Evolutionary conservation across 2,888 invertebrate genomes (phyloP), one percentile per base, ranked within the genome.

Genomic region (Lasioglossum pauxillum): DNA sequence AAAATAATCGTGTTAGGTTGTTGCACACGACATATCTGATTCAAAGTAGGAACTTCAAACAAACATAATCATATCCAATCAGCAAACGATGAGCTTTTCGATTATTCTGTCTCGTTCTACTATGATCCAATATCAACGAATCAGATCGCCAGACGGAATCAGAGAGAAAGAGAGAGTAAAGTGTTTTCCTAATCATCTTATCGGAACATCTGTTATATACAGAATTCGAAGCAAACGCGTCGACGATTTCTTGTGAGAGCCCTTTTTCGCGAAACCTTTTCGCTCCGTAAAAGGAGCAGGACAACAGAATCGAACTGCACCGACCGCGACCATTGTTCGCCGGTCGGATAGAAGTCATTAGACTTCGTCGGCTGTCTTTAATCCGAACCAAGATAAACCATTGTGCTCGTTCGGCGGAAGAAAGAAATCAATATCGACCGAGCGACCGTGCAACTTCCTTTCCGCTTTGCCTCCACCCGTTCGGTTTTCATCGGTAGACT

Each of bases 401-500:
- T 83, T 78, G 72, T 46, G 35, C 35, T 23, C 8, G 78, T 69
- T 77, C 35, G 41, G 73, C 69, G 69, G 75, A 75, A 76, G 75
- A 75, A 76, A 86, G 83, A 84, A 89, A 86, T 90, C 89, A 75
- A 90, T 89, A 90, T 85, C 82, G 72, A 49, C 53, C 71, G 67
- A 31, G 82, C 71, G 73, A 81, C 74, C 76, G 78, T 67, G 82
- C 74, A 73, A 83, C 83, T 84, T 86, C 86, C 80, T 86, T 78
- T 80, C 67, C 75, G 79, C 72, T 76, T 74, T 77, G 71, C 77
- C 78, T 80, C 82, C 76, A 1, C 35, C 83, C 35, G 73, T 53
- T 83, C 82, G 83, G 79, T 86, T 90, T 84, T 89, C 83, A 86
- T 83, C 90, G 89, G 87, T 89, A 85, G 87, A 84, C 82, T 83